Conservation (phyloP, 2,888 invertebrate genomes). For the Himalopsyche kuldschensis region DNA sequence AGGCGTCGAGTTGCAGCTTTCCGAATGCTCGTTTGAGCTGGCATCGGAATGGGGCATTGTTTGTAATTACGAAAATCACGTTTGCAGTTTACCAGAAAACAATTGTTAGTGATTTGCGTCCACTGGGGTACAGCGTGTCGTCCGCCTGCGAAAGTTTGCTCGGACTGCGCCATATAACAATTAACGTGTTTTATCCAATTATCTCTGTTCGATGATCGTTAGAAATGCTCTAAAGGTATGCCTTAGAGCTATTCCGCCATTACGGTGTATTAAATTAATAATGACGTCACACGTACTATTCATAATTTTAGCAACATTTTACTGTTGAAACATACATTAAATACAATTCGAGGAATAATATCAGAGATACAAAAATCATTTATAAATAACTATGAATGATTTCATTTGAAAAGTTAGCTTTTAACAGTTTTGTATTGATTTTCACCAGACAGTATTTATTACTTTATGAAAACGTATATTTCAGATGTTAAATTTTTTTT, state of each 20-base stretch:
- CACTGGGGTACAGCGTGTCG: neutral
- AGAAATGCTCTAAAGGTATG: neutral
- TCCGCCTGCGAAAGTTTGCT: neutral
- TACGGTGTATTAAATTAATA: too few species aligned
- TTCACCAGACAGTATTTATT: too few species aligned
- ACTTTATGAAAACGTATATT: too few species aligned
- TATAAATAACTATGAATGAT: too few species aligned
- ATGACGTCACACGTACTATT: too few species aligned
- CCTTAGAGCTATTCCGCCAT: neutral
- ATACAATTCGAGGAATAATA: too few species aligned
- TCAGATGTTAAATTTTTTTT: too few species aligned
- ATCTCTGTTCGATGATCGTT: neutral
- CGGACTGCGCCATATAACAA: neutral
- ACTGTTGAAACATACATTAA: too few species aligned
- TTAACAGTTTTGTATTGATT: too few species aligned
- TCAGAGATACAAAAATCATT: too few species aligned
- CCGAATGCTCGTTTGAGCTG: neutral
- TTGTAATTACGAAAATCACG: neutral
- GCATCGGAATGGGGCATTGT: neutral
- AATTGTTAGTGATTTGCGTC: neutral
- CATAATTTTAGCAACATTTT: too few species aligned
- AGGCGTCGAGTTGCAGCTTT: neutral
- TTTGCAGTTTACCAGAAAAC: neutral
- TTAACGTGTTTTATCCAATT: neutral
- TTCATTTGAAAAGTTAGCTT: too few species aligned